A percentile compares a stretch with the other conserved stretches of the same genome.
Conservation (phyloP, 2,113 vertebrate genomes). For the Clarias magur region DNA sequence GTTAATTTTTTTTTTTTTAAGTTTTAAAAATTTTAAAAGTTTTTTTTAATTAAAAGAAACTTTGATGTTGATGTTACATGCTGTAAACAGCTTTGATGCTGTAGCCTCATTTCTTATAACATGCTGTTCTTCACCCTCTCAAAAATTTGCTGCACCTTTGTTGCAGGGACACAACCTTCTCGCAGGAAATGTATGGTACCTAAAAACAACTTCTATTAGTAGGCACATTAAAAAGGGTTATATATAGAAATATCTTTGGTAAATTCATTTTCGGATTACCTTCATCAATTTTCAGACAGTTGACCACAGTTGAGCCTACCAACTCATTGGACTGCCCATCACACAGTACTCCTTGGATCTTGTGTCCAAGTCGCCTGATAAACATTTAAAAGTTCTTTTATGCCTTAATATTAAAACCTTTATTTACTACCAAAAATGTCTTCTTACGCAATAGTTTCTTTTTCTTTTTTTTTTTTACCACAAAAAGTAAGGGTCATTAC, state of each 20-base stretch:
- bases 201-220: conserved; percentile 52
- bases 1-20: background rate
- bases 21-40: background rate
- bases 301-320: conserved; percentile 84
- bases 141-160: conserved; percentile 81
- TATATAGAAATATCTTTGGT: background rate
- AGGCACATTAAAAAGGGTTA: conserved; percentile 3
- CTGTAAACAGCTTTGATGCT: background rate
- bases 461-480: background rate
- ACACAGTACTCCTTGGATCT: conserved; percentile 86
- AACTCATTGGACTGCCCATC: conserved; percentile 85
- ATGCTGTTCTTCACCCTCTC: conserved; percentile 75
- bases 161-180: conserved; percentile 83
- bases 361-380: conserved; percentile 81
- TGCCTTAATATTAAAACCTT: background rate
- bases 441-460: background rate
- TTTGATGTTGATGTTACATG: no score
- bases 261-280: conserved; percentile 62
- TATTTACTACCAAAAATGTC: background rate
- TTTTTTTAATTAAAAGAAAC: background rate
- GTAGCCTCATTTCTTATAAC: conserved; percentile 52
- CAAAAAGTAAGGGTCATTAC: background rate
- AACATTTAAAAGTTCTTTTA: background rate
- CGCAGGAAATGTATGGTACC: conserved; percentile 79
- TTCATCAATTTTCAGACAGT: conserved; percentile 84